phyloP scores from a whole-genome alignment of 2,888 invertebrate species.

The Drosophila melanosoma region DNA sequence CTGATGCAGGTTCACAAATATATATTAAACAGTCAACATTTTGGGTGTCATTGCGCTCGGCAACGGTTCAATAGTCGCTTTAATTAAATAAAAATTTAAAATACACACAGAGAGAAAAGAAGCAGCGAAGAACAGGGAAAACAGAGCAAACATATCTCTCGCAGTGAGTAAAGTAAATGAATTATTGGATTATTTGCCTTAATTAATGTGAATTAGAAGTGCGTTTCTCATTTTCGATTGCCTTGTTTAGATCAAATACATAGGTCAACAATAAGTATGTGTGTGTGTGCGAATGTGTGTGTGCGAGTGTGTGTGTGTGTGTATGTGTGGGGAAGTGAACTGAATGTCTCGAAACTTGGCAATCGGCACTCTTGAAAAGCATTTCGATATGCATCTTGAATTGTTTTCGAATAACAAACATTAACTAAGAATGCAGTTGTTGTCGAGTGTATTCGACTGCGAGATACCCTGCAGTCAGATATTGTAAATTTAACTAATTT shows the following conservation, averaged over 20 bases:
- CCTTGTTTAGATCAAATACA: slow-evolving; percentile 11
- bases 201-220: slow-evolving; percentile 51
- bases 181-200: slow-evolving; percentile 53
- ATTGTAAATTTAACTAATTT: too few species aligned
- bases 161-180: slow-evolving; percentile 31
- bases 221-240: slow-evolving; percentile 15
- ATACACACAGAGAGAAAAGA: not conserved
- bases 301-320: not conserved
- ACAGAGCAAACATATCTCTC: slow-evolving; percentile 5
- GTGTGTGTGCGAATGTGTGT: not conserved
- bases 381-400: slow-evolving; percentile 53
- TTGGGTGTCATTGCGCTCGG: slow-evolving; percentile 26
- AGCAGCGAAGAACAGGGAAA: not conserved
- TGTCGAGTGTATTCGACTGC: not conserved
- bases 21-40: slow-evolving; percentile 17
- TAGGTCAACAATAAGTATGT: not conserved
- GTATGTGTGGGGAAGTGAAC: slow-evolving; percentile 27
- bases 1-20: slow-evolving; percentile 15
- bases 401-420: slow-evolving; percentile 27
- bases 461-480: not conserved
- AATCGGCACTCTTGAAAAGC: slow-evolving; percentile 52
- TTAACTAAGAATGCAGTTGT: not conserved
- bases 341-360: slow-evolving; percentile 37
- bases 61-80: slow-evolving; percentile 32
- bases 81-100: slow-evolving; percentile 49